Evolutionary conservation across 2,797 vertebrate genomes (phyloP).

Genomic region (Caiman crocodilus): DNA sequence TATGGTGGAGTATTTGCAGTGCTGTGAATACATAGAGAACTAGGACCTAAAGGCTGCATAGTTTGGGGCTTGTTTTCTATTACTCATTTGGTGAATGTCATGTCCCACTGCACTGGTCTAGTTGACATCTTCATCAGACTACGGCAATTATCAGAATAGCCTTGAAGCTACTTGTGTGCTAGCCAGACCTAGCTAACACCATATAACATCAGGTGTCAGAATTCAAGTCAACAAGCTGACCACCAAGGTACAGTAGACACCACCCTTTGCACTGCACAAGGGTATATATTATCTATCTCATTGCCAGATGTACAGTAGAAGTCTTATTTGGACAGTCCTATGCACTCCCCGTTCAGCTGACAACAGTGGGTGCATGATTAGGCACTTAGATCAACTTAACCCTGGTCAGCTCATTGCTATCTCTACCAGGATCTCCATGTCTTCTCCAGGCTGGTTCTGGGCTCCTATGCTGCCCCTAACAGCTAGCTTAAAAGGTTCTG

Average conservation of each 20-base stretch:
- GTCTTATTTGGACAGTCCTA: not conserved
- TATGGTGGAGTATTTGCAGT: not conserved
- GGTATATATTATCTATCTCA: not conserved
- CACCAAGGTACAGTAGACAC: too few species aligned
- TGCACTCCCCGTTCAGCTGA: not conserved
- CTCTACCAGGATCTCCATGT: too few species aligned
- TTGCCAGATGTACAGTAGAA: fast-evolving
- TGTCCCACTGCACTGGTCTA: not conserved
- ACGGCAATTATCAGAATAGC: not conserved
- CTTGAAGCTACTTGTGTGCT: not conserved
- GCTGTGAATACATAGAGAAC: not conserved
- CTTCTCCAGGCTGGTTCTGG: not conserved
- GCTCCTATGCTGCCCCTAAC: not conserved
- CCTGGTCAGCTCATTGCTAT: too few species aligned
- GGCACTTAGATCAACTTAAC: too few species aligned
- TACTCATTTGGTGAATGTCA: not conserved
- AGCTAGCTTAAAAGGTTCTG: not conserved
- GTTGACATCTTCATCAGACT: not conserved
- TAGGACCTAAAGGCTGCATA: not conserved
- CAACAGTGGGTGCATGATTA: too few species aligned
- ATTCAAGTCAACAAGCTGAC: fast-evolving
- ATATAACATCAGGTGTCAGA: not conserved
- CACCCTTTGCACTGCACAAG: not conserved
- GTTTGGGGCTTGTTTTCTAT: not conserved
- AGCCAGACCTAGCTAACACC: not conserved